A percentile compares a stretch with the other conserved stretches of the same genome.
Evolutionary conservation across 2,113 vertebrate species (phyloP).

Genomic region (Myotis davidii): DNA sequence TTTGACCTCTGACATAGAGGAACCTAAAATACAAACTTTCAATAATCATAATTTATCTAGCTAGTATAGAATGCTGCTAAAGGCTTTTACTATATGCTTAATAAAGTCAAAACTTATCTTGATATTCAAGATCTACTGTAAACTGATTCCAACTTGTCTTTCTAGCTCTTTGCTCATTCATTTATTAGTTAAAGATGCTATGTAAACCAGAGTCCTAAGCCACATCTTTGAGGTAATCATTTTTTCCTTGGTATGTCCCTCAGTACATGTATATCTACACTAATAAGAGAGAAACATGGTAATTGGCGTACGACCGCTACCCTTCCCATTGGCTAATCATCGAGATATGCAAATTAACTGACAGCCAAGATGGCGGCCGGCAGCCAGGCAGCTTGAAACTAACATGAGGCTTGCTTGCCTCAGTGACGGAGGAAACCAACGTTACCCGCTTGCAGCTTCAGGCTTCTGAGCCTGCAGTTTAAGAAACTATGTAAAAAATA

Average conservation of each 20-base stretch:
- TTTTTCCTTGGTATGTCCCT: background rate
- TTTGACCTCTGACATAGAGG: background rate
- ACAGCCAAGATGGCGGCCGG: too few relatives aligned
- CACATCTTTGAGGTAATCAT: background rate
- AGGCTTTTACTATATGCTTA: background rate
- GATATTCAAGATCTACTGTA: background rate
- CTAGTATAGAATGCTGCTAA: background rate
- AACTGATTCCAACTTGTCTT: background rate
- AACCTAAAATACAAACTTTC: slow-evolving; percentile 10
- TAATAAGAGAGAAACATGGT: too few relatives aligned
- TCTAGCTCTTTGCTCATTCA: background rate
- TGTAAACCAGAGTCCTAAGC: background rate
- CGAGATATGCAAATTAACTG: too few relatives aligned
- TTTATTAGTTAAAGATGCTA: background rate
- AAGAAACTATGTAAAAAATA: too few relatives aligned
- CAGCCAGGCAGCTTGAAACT: too few relatives aligned
- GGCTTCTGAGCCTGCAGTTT: too few relatives aligned
- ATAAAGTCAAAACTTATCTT: background rate
- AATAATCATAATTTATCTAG: background rate
- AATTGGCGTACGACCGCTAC: too few relatives aligned
- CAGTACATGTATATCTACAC: background rate
- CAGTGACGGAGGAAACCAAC: too few relatives aligned
- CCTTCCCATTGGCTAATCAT: too few relatives aligned
- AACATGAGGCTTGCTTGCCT: too few relatives aligned
- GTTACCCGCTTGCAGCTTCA: too few relatives aligned